A percentile compares a stretch with the other conserved stretches of the same genome.
Conservation (phyloP, 2,113 vertebrate species). For the Galbula dea region DNA sequence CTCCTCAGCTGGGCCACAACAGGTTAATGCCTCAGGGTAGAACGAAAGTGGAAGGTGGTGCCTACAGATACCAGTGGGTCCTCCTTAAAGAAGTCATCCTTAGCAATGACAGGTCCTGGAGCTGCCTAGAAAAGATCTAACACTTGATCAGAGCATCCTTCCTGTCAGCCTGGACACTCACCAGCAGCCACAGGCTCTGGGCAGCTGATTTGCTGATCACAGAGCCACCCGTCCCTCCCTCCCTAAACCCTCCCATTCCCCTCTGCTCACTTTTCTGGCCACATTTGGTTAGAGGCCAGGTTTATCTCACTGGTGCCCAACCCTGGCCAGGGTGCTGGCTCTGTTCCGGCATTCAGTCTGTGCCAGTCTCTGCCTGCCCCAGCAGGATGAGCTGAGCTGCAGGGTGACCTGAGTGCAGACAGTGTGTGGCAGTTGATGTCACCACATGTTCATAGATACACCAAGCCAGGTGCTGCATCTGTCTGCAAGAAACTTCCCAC, state of each 20-base stretch:
- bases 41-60: too few species aligned
- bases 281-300: neutral
- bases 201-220: neutral
- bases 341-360: fast-evolving
- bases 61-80: neutral
- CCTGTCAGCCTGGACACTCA: neutral
- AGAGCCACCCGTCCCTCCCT: neutral
- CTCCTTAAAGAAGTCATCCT: neutral
- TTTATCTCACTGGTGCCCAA: neutral
- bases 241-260: neutral
- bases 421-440: neutral
- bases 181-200: neutral
- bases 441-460: neutral
- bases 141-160: neutral
- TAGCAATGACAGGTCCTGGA: neutral
- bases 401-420: neutral
- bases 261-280: neutral
- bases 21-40: fast-evolving
- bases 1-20: neutral
- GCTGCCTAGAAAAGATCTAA: neutral
- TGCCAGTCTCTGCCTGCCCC: neutral
- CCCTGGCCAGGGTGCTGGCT: too few species aligned
- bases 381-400: neutral
- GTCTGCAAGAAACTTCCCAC: neutral
- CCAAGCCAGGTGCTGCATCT: neutral